A percentile compares a stretch with the other conserved stretches of the same genome.
phyloP scores from a whole-genome alignment of 2,888 invertebrate genomes.

The Drymonia ruficornis region DNA sequence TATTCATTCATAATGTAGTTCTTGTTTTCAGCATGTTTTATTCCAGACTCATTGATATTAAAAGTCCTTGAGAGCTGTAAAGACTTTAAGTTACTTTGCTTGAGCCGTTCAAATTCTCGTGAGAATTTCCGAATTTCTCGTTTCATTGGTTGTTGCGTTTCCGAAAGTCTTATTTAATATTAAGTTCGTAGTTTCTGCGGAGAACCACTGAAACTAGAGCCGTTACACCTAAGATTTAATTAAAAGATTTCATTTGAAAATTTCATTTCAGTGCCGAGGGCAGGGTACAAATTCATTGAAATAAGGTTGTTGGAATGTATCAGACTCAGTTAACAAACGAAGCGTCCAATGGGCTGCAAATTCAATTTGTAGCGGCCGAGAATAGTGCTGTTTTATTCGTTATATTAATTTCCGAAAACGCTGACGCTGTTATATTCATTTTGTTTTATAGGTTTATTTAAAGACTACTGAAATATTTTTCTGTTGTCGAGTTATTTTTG shows the following conservation, averaged over 20 bases:
- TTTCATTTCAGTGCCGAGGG: conserved; percentile 17
- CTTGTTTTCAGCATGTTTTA: conserved; percentile 36
- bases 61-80: conserved; percentile 8
- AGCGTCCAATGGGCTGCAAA: conserved; percentile 43
- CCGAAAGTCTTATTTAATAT: not conserved
- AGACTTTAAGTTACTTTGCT: too few species aligned
- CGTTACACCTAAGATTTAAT: conserved; percentile 45
- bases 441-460: conserved; percentile 11
- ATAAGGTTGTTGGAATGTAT: conserved; percentile 40
- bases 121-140: not conserved
- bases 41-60: conserved; percentile 9
- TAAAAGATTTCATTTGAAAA: conserved; percentile 42
- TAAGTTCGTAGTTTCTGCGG: not conserved
- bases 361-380: conserved; percentile 54
- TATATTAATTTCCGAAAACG: conserved; percentile 45
- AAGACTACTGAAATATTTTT: too few species aligned
- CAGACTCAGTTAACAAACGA: conserved; percentile 60
- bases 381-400: conserved; percentile 49
- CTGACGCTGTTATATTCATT: conserved; percentile 45
- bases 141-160: not conserved
- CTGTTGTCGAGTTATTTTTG: too few species aligned
- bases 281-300: conserved; percentile 34
- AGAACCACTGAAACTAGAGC: not conserved
- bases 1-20: conserved; percentile 21
- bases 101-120: too few species aligned